phyloP scores from a whole-genome alignment of 2,888 invertebrate genomes.

The Cantharis flavilabris region DNA sequence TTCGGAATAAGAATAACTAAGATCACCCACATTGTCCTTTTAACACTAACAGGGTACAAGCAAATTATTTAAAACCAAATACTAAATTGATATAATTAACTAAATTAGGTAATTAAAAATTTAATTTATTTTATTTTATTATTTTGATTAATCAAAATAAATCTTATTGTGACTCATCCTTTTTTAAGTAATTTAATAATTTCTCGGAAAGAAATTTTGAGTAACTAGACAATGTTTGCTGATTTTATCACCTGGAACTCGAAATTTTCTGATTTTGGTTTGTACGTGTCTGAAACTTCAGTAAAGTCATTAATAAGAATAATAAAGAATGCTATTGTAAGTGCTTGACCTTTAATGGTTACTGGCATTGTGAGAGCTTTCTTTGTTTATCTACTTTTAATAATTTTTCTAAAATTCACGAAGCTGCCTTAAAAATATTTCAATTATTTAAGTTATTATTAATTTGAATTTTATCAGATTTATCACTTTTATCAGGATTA shows the following conservation, averaged over 20 bases:
- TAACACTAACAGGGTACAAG: neutral
- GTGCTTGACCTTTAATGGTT: neutral
- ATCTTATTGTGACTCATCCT: neutral
- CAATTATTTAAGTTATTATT: too few species aligned
- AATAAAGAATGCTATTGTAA: neutral
- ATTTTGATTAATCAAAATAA: neutral
- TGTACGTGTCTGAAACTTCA: neutral
- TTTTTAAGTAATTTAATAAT: too few species aligned
- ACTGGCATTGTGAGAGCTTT: neutral
- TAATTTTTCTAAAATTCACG: neutral
- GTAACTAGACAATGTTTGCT: neutral
- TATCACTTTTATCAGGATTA: too few species aligned
- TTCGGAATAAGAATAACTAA: neutral
- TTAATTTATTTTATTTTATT: neutral
- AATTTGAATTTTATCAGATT: too few species aligned
- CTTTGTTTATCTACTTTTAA: neutral
- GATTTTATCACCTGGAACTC: neutral
- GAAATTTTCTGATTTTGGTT: neutral
- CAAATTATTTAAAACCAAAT: neutral
- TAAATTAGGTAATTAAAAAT: neutral
- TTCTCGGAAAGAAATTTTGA: too few species aligned
- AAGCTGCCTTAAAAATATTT: neutral
- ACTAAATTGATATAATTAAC: neutral
- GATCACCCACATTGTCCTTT: neutral
- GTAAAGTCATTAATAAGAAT: neutral